These are phyloP conservation scores for Henricia sp. DNA, from an alignment of 53 echinoderm and acorn worm species.

Conservation along the genomic window DNA sequence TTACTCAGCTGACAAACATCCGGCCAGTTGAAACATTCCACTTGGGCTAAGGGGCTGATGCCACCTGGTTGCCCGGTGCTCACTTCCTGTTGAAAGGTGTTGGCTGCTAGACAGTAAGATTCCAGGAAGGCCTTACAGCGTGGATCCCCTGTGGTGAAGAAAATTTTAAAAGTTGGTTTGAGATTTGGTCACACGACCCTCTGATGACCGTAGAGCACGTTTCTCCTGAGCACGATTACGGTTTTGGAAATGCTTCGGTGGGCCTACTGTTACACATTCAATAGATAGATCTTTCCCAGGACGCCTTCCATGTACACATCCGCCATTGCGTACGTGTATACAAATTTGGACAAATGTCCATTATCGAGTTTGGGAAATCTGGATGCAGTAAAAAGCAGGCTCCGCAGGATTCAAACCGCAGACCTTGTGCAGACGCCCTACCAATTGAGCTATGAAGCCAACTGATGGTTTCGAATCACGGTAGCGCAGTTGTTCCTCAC, in stretches of 20 bases:
- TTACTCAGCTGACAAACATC: slow-evolving; percentile 91
- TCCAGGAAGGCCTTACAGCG: slow-evolving; percentile 80
- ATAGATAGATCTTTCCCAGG: no score
- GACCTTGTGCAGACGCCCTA: not conserved
- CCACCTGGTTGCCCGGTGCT: not conserved
- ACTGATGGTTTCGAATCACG: no score
- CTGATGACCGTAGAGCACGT: no score
- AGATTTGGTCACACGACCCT: not conserved
- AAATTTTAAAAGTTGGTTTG: not conserved
- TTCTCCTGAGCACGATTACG: no score
- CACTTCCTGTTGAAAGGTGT: slow-evolving; percentile 46
- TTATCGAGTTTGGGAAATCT: no score
- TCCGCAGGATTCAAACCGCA: not conserved
- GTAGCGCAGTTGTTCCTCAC: no score
- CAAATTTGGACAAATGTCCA: no score
- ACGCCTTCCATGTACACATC: no score
- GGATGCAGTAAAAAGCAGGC: not conserved
- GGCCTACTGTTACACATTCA: no score
- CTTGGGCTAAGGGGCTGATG: slow-evolving; percentile 78
- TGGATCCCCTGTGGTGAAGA: slow-evolving; percentile 79
- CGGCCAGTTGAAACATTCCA: slow-evolving; percentile 95
- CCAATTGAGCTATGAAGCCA: no score
- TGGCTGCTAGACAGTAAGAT: slow-evolving; percentile 62
- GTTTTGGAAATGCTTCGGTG: no score
- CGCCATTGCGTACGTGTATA: no score